These are phyloP conservation scores for Physella acuta DNA, from an alignment of 1,140 invertebrate species.

Conservation along the genomic window DNA sequence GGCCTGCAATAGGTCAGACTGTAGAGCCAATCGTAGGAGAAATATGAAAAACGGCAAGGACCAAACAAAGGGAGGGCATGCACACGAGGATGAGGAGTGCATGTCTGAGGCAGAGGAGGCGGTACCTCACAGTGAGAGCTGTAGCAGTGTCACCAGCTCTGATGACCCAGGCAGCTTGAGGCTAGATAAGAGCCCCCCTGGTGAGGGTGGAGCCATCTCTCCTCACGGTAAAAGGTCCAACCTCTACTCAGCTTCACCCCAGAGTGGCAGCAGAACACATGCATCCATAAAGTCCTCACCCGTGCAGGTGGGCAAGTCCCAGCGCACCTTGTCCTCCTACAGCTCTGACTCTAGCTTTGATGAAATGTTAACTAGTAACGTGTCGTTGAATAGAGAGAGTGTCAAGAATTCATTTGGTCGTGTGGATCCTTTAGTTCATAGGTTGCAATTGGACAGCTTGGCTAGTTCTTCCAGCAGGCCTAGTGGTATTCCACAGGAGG, in stretches of 20 bases:
- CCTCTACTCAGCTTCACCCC: neutral
- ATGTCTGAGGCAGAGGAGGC: neutral
- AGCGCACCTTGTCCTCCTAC: neutral
- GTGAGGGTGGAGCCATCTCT: neutral
- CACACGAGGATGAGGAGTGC: neutral
- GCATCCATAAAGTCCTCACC: neutral
- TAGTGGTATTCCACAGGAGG: neutral
- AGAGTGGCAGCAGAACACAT: neutral
- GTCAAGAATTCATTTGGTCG: conserved; percentile 4
- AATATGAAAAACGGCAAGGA: conserved; percentile 25
- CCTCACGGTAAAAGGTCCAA: neutral
- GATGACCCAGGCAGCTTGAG: neutral
- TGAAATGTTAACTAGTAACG: neutral
- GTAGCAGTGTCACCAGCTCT: neutral
- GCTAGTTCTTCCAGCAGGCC: neutral
- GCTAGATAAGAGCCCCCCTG: neutral
- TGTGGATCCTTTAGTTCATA: neutral
- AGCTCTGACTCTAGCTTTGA: conserved; percentile 25
- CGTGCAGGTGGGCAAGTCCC: neutral
- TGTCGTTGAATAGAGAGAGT: conserved; percentile 1
- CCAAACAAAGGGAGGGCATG: neutral
- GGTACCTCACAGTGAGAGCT: neutral
- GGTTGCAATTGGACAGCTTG: neutral
- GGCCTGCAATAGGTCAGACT: conserved; percentile 25
- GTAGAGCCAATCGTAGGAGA: conserved; percentile 14